Conservation (phyloP, 2,797 vertebrate genomes). For the Taeniopygia guttata region DNA sequence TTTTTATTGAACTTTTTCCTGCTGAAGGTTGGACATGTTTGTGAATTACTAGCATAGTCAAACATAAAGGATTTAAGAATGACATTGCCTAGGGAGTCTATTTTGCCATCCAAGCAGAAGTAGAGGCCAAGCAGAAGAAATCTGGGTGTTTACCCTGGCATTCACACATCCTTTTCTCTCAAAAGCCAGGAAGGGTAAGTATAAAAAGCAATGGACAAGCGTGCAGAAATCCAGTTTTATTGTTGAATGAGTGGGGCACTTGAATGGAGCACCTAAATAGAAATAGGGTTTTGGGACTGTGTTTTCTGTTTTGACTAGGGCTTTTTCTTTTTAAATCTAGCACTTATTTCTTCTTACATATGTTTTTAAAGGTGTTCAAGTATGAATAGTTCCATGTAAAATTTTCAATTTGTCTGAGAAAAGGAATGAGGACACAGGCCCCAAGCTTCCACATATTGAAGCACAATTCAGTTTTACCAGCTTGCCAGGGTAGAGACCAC, state of each 20-base stretch:
- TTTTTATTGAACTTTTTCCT: neutral
- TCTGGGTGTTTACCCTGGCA: neutral
- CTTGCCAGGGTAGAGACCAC: neutral
- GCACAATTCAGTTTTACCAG: neutral
- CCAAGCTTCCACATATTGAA: neutral
- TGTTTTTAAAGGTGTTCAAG: neutral
- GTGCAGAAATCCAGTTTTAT: neutral
- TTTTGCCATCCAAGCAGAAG: neutral
- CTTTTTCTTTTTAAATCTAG: neutral
- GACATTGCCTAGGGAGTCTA: neutral
- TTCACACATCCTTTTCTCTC: neutral
- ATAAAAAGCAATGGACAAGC: neutral
- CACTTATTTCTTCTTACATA: neutral
- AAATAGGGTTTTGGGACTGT: fast-evolving
- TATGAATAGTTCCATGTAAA: neutral
- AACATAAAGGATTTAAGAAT: neutral
- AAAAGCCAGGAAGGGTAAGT: neutral
- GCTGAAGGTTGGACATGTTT: neutral
- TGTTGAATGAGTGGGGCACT: neutral
- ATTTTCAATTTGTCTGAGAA: neutral
- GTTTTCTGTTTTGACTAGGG: neutral
- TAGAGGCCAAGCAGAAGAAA: neutral
- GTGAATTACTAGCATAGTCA: neutral
- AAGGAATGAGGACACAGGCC: neutral
- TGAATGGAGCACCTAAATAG: neutral